Base-by-base conservation (phyloP, 2,797 vertebrate species). In the Acipenser ruthenus region DNA sequence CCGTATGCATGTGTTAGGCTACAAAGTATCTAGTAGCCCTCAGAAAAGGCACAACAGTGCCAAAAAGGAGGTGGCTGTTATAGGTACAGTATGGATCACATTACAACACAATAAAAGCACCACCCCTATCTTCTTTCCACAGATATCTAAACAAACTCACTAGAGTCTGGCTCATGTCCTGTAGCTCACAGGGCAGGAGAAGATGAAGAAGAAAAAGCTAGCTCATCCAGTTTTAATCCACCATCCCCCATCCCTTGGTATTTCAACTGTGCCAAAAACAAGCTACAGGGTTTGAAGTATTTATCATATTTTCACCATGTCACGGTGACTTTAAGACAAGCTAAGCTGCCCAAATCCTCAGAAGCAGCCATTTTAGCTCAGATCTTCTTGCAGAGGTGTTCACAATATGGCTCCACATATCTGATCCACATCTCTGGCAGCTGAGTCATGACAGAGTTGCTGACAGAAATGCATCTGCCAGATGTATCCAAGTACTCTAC, bases 311-410 rank as follows among this genome's bases (percentile, higher is more conserved):
- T 94, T 90, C 88, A 94, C 92, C 90, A 91, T 81, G 89, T 92
- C 92, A 92, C 87, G 76, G 88, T 87, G 91, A 90, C 90, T 92
- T 86, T 86, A 89, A 92, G 91, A 90, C 89, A 87, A 87, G 83
- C 87, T 89, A 91, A 94, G 92, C 92, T 88, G 90, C 88, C 90
- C 90, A 93, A 89, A 87, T 93, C 93, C 93, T 95, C 87, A 90
- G 90, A 84, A 91, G 93, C 93, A 94, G 95, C 95, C 95, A 98
- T 99, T 97, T 99, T 97, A 97, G 90, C 90, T 92, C 86, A 90
- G 84, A 85, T 76, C 77, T 78, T 78, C 81, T 81, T 70, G 78
- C 84, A 86, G 84, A 88, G 88, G 84, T 88, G 85, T 87, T 90
- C 86, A 91, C 91, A 95, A 98, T 91, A 96, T 97, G 94, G 94